Evolutionary conservation across 2,888 invertebrate genomes (phyloP), one percentile per base, ranked within the genome.

Genomic region (Clepsis dumicolana): DNA sequence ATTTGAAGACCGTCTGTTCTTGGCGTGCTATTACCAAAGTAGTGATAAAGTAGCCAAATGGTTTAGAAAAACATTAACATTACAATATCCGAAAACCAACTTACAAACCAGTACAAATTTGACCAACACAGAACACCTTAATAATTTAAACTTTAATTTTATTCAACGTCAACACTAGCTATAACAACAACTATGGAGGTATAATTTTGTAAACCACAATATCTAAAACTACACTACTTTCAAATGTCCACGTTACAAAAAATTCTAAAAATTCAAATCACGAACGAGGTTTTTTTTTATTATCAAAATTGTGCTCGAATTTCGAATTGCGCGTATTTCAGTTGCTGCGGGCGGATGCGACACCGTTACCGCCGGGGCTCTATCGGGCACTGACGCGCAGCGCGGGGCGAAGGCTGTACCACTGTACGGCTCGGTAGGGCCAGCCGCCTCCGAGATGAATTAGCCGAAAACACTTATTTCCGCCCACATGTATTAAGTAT

Each of bases 391-490:
- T 68, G 68, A 29, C 68, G 65, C 52, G 65, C 44, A 35, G 67
- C 63, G 24, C 54, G 48, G 14, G 35, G 35, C 53, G 25, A 25
- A 21, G 59, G 25, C 52, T 44, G 53, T 73, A 72, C 71, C 7
- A 18, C 41, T 41, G 18, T 44, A 67, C 78, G 73, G 78, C 7
- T 16, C 41, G 16, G 18, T 44, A 67, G 77, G 73, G 78, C 75
- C 82, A 81, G 79, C 79, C 80, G 76, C 75, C 68, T 44, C 74
- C 60, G 74, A 78, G 83, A 81, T 81, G 80, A 81, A 85, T 86
- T 80, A 80, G 78, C 77, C 52, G 80, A 82, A 80, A 84, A 84
- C 81, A 82, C 80, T 79, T 81, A 79, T 78, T 77, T 73, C 63
- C 74, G 70, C 77, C 73, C 73, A 59, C 59, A 32, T 64, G 44